These are phyloP conservation scores for Eufriesea mexicana DNA, from an alignment of 1,140 invertebrate genomes.

Conservation along the genomic window DNA sequence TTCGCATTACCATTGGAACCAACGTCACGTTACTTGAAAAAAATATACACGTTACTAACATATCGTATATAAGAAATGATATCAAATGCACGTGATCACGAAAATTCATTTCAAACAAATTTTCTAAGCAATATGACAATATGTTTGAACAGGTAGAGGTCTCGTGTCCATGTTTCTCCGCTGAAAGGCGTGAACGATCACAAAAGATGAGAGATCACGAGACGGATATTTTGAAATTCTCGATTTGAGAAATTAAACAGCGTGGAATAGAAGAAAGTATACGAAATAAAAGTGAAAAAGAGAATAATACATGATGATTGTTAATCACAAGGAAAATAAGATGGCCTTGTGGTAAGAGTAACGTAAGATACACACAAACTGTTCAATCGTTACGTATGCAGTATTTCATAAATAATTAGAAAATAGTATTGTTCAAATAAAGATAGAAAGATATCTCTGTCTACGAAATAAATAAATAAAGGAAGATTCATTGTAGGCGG, in stretches of 20 bases:
- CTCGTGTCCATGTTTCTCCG: too few relatives aligned
- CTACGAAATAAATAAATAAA: constrained; percentile 22
- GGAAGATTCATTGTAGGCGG: constrained; percentile 37
- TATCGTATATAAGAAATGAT: background rate
- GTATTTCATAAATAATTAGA: background rate
- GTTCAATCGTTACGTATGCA: background rate
- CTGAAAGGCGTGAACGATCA: background rate
- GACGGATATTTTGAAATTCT: too few relatives aligned
- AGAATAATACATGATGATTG: background rate
- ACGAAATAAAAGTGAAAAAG: background rate
- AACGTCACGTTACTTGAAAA: too few relatives aligned
- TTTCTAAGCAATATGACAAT: background rate
- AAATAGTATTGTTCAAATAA: constrained; percentile 1
- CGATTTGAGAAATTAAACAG: too few relatives aligned
- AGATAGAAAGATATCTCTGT: constrained; percentile 17
- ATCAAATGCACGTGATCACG: background rate
- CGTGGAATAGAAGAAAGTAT: background rate
- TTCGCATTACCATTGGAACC: background rate
- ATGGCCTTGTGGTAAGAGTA: background rate
- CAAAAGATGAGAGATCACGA: too few relatives aligned
- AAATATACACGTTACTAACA: background rate
- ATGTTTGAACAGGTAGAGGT: background rate
- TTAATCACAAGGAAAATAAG: background rate
- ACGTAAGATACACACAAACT: background rate
- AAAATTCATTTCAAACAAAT: background rate